phyloP scores from a whole-genome alignment of 1,140 invertebrate species.

The Brachionus sp. region DNA sequence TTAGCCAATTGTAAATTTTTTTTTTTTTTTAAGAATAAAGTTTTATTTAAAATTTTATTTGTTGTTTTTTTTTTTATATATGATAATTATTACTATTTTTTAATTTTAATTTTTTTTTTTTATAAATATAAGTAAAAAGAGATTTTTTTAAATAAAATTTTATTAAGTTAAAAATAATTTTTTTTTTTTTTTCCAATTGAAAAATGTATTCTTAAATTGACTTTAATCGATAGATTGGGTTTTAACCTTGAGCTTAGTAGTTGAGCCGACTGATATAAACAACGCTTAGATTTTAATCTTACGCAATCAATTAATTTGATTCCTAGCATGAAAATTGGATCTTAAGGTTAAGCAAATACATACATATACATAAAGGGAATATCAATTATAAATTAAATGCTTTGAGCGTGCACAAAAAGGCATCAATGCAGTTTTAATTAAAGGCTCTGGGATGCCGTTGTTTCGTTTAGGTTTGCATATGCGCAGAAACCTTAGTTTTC shows the following conservation, averaged over 20 bases:
- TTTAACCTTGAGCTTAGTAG: too few species aligned
- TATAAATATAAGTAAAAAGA: not conserved
- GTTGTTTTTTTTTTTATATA: not conserved
- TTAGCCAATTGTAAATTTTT: slow-evolving; percentile 18
- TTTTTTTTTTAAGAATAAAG: not conserved
- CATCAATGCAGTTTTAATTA: not conserved
- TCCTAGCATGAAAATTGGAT: not conserved
- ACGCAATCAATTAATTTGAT: not conserved
- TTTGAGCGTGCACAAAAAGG: not conserved
- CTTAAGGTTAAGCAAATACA: not conserved
- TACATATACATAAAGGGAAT: not conserved
- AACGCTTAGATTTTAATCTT: not conserved
- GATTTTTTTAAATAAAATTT: too few species aligned
- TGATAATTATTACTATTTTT: not conserved
- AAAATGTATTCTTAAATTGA: not conserved
- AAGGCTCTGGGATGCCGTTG: too few species aligned
- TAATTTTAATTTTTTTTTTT: not conserved
- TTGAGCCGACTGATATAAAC: not conserved
- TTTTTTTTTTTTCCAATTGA: not conserved
- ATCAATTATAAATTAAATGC: not conserved
- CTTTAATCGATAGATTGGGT: too few species aligned
- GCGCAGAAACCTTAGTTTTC: not conserved
- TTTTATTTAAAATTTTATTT: slow-evolving; percentile 10
- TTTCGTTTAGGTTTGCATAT: not conserved
- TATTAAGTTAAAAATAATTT: not conserved